Base-by-base conservation (phyloP, 2,113 vertebrate species). In the Sapajus apella region DNA sequence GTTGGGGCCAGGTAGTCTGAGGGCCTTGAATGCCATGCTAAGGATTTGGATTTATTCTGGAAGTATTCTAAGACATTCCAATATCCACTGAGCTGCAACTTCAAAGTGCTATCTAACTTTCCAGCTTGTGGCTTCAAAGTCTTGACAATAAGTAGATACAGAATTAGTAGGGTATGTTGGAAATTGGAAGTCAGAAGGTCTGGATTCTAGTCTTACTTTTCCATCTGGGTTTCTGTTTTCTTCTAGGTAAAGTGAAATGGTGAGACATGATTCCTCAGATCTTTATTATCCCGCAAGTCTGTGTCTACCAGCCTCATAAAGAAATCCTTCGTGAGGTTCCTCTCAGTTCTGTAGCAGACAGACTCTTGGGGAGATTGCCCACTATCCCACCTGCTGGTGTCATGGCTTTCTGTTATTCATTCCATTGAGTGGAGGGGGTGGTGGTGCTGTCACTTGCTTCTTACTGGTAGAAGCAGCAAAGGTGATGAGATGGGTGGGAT, bases 11-110 rank as follows among this genome's bases (percentile, higher is more conserved):
- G 40, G 40, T 35, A 68, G 45, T 79, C 76, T 30, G 61, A 91
- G 50, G 16, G 47, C 47, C 81, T 55, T 84, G 85, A 83, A 58
- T 80, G 45, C 16, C 32, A 73, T 76, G 35, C 43, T 11, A 75
- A 83, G 52, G 85, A 85, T 64, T 81, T 77, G 17, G 37, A 87
- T 95, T 85, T 90, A 82, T 73, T 93, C 68, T 85, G 40, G 73
- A 83, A 10, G 3, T 56, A 56, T 37, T 88, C 27, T 2, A 81
- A 80, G 58, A 77, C 27, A 56, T 90, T 82, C n/a, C 43, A 81
- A 16, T 73, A 58, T 50, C 30, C 80, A 30, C 7, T 72, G 64
- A 90, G 73, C 37, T 91, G 72, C 2, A 35, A 27, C 50, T 91
- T 93, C 47, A 37, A 96, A 75, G 18, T 45, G 58, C 85, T 43